These are phyloP conservation scores for Pollenia amentaria DNA, from an alignment of 2,888 invertebrate genomes.

Conservation along the genomic window DNA sequence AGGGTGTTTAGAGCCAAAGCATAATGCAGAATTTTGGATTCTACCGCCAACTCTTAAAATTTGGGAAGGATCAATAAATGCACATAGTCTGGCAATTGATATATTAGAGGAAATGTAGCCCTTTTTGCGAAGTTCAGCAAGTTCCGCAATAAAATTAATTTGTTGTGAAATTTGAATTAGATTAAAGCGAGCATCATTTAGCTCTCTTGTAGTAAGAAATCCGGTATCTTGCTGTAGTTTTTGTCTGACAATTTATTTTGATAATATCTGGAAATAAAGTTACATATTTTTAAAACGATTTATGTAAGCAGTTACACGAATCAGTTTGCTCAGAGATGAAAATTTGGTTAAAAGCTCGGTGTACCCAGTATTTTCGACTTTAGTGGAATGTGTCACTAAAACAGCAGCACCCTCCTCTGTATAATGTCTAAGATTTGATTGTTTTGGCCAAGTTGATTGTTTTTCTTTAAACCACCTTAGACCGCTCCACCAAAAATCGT, in stretches of 20 bases:
- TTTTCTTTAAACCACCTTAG: too few relatives aligned
- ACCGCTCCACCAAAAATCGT: too few relatives aligned
- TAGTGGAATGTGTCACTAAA: too few relatives aligned
- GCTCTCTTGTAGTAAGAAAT: slow-evolving; percentile 22
- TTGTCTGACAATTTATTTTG: background rate
- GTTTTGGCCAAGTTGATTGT: too few relatives aligned
- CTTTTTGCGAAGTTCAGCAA: slow-evolving; percentile 1
- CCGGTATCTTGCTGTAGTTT: slow-evolving; percentile 13
- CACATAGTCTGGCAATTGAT: background rate
- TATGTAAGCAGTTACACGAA: too few relatives aligned
- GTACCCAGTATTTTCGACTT: too few relatives aligned
- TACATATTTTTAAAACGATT: too few relatives aligned
- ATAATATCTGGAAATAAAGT: too few relatives aligned
- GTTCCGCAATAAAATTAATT: slow-evolving; percentile 33
- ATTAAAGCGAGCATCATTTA: background rate
- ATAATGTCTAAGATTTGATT: too few relatives aligned
- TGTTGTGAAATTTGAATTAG: slow-evolving; percentile 35
- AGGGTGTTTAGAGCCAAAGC: slow-evolving; percentile 49
- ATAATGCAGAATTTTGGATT: slow-evolving; percentile 42
- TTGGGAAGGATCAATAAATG: slow-evolving; percentile 42
- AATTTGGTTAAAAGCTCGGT: too few relatives aligned
- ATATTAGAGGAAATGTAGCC: background rate
- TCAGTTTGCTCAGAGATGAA: too few relatives aligned
- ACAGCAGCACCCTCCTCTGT: too few relatives aligned
- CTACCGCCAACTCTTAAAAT: slow-evolving; percentile 58